Base-by-base conservation (phyloP, 2,888 invertebrate species). In the Ophonus ardosiacus region DNA sequence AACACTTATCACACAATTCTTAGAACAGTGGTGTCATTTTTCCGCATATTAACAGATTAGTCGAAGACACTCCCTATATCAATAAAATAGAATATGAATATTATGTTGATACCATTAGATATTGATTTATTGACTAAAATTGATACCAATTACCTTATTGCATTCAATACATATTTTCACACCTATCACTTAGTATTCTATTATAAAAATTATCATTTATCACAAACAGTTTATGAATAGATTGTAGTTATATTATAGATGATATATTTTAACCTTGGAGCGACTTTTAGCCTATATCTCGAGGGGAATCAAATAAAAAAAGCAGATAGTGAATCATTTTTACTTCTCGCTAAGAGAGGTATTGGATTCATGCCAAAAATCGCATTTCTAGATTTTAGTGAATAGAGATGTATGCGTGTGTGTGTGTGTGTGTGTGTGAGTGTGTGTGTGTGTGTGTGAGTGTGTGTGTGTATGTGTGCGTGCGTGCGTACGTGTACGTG, bases 41-140 rank as follows among this genome's bases (percentile, higher is more conserved):
- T 74, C 18, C 71, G 71, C 43, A 18, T 74, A 43, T 43, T 43
- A 74, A 51, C 18, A 18, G 18, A 74, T 74, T 74, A 74, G 43
- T 74, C 18, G 71, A 74, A 51, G 63, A 4, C 71, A 43, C 71
- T 17, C 71, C 71, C 43, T 74, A 10, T 6, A 40, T 40, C 40
- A 68, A 74, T 74, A 31, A 31, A 31, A 31, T 3, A 31, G 71
- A 40, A 18, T 74, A 43, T 43, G 17, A 18, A 74, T 51, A 74
- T 74, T 74, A 68, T 17, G 5, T 10, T 2, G 17, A 74, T 74
- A 74, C 18, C 10, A 43, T 43, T 43, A 74, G 43, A 40, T 8
- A 74, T 40, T 74, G 71, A 74, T 74, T 74, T 74, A 74, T 74
- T 74, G 71, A 43, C 15, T 13, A 74, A 74, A 74, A 43, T 68